A percentile compares a stretch with the other conserved stretches of the same genome.
These are phyloP conservation scores for Perdita meconis DNA, from an alignment of 2,888 invertebrate genomes.

Conservation along the genomic window DNA sequence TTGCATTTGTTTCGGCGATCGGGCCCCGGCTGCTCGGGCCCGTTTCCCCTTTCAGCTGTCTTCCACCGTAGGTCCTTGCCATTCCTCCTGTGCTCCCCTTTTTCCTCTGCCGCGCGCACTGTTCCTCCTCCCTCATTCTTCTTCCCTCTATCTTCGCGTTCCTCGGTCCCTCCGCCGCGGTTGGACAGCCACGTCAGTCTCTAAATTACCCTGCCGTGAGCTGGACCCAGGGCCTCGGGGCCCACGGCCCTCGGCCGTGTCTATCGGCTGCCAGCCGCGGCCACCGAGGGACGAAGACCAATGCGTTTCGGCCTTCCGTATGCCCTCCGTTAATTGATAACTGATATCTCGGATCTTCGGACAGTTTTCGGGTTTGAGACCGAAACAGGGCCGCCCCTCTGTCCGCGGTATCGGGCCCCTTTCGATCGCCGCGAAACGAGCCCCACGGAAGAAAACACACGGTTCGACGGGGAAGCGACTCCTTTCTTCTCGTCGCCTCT, in stretches of 20 bases:
- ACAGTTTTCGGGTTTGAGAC: slow-evolving; percentile 49
- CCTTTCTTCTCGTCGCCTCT: not conserved
- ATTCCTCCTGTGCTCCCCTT: slow-evolving; percentile 69
- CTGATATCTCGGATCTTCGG: slow-evolving; percentile 79
- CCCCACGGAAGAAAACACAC: slow-evolving; percentile 21
- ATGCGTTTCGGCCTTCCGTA: slow-evolving; percentile 75
- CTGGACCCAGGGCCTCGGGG: slow-evolving; percentile 29
- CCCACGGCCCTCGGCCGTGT: slow-evolving; percentile 38
- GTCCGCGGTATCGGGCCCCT: not conserved
- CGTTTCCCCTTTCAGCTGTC: slow-evolving; percentile 79
- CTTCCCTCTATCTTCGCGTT: slow-evolving; percentile 62
- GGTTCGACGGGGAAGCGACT: not conserved
- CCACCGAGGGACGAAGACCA: slow-evolving; percentile 69
- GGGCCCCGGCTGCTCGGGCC: slow-evolving; percentile 55
- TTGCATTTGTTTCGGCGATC: slow-evolving; percentile 82
- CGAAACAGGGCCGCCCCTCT: slow-evolving; percentile 4
- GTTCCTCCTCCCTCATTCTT: slow-evolving; percentile 60
- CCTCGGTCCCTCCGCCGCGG: slow-evolving; percentile 48
- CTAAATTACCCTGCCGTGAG: slow-evolving; percentile 78
- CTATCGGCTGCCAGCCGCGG: slow-evolving; percentile 63
- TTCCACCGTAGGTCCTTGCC: slow-evolving; percentile 66
- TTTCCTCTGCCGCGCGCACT: slow-evolving; percentile 61
- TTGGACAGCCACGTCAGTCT: slow-evolving; percentile 78
- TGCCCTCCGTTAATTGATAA: slow-evolving; percentile 81
- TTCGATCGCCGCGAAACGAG: no score